Conservation (phyloP, 35 echinoderm and acorn worm genomes). For the Ophiothrix spiculata region DNA sequence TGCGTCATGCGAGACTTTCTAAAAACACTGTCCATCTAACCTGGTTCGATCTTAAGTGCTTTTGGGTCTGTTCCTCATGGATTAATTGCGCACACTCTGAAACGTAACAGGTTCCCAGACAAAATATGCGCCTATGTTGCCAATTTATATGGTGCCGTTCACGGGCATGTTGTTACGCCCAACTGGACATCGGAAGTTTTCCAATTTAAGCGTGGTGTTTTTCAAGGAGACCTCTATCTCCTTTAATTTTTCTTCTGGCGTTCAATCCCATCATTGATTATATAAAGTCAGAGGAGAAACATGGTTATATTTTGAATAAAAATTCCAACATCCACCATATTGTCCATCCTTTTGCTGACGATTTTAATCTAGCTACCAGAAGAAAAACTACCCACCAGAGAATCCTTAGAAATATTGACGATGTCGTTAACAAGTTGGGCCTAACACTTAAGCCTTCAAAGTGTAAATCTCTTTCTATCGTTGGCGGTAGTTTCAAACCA, state of each 20-base stretch:
- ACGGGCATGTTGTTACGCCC: not conserved
- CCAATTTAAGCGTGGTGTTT: slow-evolving; percentile 25
- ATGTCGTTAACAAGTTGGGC: not conserved
- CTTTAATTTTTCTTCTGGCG: slow-evolving; percentile 28
- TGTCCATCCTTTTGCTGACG: slow-evolving; percentile 36
- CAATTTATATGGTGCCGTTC: not conserved
- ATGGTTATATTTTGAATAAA: not conserved
- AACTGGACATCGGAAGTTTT: slow-evolving; percentile 22
- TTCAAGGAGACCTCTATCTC: slow-evolving; percentile 40
- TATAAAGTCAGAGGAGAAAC: slow-evolving; percentile 4
- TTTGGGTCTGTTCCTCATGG: too few species aligned
- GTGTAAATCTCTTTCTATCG: slow-evolving; percentile 7
- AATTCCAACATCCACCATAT: slow-evolving; percentile 2
- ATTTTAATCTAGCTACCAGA: slow-evolving; percentile 20
- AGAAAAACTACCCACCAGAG: slow-evolving; percentile 22
- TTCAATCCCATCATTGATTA: slow-evolving; percentile 32
- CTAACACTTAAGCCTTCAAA: not conserved
- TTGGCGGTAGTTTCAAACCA: not conserved
- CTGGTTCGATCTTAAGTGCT: too few species aligned
- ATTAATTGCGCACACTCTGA: not conserved
- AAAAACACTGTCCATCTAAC: too few species aligned
- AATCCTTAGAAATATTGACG: not conserved
- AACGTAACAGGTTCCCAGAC: not conserved
- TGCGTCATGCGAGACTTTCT: too few species aligned
- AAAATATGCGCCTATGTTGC: too few species aligned